These are phyloP conservation scores for Enteromius unitaeniatus DNA, from an alignment of 2,797 vertebrate genomes.

Conservation along the genomic window DNA sequence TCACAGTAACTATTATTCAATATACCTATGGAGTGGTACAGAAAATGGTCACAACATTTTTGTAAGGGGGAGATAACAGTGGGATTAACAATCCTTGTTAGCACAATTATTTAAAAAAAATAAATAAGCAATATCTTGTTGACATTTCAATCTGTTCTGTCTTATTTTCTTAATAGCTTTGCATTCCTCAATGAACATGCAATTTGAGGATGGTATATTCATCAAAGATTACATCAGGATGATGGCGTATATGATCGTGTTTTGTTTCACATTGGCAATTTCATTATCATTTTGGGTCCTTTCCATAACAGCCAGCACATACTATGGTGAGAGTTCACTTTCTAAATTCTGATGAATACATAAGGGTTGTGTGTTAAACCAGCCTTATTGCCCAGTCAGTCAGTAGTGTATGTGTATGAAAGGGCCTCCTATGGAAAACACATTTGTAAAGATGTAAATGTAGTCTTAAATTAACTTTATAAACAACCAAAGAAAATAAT, in stretches of 20 bases:
- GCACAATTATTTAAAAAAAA: not conserved
- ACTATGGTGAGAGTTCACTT: constrained; percentile 83
- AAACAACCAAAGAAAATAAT: not conserved
- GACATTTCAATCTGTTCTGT: not conserved
- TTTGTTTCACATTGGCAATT: constrained; percentile 87
- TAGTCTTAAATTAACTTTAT: not conserved
- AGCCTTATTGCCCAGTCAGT: not conserved
- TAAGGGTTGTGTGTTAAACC: not conserved
- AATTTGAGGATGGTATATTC: constrained; percentile 66
- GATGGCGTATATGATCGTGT: constrained; percentile 89
- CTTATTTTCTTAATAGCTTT: constrained; percentile 53
- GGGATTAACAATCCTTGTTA: not conserved
- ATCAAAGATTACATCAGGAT: constrained; percentile 86
- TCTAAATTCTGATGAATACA: not conserved
- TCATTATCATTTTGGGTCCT: constrained; percentile 92
- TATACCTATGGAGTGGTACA: not conserved
- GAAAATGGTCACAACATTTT: not conserved
- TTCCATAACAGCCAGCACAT: constrained; percentile 88
- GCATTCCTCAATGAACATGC: constrained; percentile 47
- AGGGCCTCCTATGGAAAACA: not conserved
- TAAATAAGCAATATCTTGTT: not conserved
- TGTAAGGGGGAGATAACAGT: not conserved
- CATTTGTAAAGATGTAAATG: not conserved
- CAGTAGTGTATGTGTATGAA: not conserved
- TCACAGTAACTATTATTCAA: not conserved